Evolutionary conservation across 2,113 vertebrate genomes (phyloP), one percentile per base, ranked within the genome.

Genomic region (Grus americana): DNA sequence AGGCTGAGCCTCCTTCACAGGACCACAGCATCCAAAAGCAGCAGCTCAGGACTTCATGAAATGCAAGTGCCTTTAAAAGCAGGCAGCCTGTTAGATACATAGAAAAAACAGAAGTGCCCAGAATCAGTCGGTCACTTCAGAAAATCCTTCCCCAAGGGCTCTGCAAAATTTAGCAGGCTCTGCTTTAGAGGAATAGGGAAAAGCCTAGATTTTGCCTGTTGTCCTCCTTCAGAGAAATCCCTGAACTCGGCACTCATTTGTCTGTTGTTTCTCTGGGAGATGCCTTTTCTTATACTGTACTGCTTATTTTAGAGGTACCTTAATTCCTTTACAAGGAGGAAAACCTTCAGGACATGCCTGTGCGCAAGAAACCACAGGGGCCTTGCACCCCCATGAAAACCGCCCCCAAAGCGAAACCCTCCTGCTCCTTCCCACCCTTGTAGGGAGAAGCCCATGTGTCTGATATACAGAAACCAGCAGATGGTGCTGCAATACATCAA

Each of bases 401-500:
- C 22, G 0, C 59, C 36, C 9, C 1, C 24, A 18, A 46, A 38
- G 6, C 22, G 15, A 46, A 38, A 6, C 38, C 18, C 14, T 36
- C 12, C 22, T 5, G 10, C 34, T 34, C 7, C 22, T 71, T 19
- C 20, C 13, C 4, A 4, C 21, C 13, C 34, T 10, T 10, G 1
- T 1, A 6, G 15, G 44, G 46, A 47, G 26, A 29, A 32, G 23
- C 24, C 47, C 34, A 1, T 4, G 26, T 36, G 47, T 40, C 50
- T 4, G 8, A 0, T 8, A 21, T 22, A 9, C 8, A 63, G 34
- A 29, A 54, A 49, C 94, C 98, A 97, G 97, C 94, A 98, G 98
- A 92, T 98, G 98, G 98, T 54, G 98, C 94, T 97, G 95, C 91
- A 96, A 91, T 59, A 95, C 93, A 97, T 87, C 3, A 4, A 93